phyloP scores from a whole-genome alignment of 2,888 invertebrate species.

The Cenopis cana region DNA sequence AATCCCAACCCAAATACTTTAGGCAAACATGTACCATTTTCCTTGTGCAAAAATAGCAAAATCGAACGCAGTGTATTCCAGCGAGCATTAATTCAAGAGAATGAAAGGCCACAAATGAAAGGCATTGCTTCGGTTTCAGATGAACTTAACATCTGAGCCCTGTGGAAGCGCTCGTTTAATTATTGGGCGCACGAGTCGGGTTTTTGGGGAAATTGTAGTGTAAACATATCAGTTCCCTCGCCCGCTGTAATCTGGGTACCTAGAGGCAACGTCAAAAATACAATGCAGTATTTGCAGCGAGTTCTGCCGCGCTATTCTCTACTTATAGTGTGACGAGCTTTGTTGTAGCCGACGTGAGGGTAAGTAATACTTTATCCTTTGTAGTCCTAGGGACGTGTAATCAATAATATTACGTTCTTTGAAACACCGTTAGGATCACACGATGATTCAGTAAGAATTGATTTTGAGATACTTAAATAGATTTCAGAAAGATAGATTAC shows the following conservation, averaged over 20 bases:
- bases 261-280: conserved; percentile 25
- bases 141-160: conserved; percentile 62
- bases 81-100: conserved; percentile 50
- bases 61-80: conserved; percentile 14
- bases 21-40: neutral
- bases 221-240: conserved; percentile 51
- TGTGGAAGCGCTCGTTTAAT: conserved; percentile 60
- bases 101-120: conserved; percentile 55
- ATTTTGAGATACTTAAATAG: too few species aligned
- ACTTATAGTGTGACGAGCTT: too few species aligned
- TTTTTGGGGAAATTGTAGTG: conserved; percentile 54
- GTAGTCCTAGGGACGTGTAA: too few species aligned
- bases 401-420: too few species aligned
- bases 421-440: too few species aligned
- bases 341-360: too few species aligned
- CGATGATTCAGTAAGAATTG: too few species aligned
- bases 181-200: conserved; percentile 55
- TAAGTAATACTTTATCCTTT: too few species aligned
- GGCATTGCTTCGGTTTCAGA: conserved; percentile 64
- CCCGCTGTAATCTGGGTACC: conserved; percentile 31
- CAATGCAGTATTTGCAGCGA: conserved; percentile 23
- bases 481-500: too few species aligned
- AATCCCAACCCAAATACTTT: neutral
- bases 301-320: too few species aligned
- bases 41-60: conserved; percentile 9